Conservation (phyloP, 2,113 vertebrate species). For the Brienomyrus brachyistius region DNA sequence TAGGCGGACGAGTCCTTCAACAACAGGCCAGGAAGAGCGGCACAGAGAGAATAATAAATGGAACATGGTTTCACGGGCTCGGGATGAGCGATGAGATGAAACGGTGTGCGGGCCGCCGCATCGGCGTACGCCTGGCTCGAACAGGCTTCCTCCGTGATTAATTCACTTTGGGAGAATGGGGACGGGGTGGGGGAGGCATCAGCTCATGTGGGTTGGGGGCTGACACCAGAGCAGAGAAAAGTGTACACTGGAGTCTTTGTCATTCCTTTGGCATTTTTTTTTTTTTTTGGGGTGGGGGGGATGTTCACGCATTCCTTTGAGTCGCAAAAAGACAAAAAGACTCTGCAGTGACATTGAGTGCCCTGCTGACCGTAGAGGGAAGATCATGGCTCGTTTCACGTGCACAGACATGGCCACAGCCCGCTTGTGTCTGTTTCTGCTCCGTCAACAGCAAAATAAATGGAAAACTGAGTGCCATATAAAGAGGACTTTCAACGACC, state of each 20-base stretch:
- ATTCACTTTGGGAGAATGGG: constrained; percentile 40
- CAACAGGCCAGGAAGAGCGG: no score
- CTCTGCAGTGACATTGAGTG: no score
- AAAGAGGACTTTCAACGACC: not conserved
- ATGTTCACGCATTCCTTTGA: constrained; percentile 36
- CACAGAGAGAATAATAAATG: not conserved
- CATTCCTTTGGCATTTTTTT: constrained; percentile 18
- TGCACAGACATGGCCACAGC: not conserved
- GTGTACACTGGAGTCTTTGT: constrained; percentile 22
- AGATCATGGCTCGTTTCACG: not conserved
- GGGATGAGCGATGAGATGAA: not conserved
- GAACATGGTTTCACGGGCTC: not conserved
- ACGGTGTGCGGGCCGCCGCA: not conserved
- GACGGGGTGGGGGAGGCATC: constrained; percentile 13
- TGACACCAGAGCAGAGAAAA: not conserved
- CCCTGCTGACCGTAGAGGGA: not conserved
- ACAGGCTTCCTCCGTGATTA: constrained; percentile 38
- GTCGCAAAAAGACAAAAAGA: not conserved
- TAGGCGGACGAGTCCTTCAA: not conserved
- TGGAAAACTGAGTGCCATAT: not conserved
- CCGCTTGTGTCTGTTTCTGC: not conserved
- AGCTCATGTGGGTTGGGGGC: not conserved
- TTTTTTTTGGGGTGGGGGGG: not conserved
- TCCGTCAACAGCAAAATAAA: not conserved
- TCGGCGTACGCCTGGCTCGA: constrained; percentile 33